A percentile compares a stretch with the other conserved stretches of the same genome.
These are phyloP conservation scores for Pterophyllum scalare DNA, from an alignment of 2,113 vertebrate species.

Conservation along the genomic window DNA sequence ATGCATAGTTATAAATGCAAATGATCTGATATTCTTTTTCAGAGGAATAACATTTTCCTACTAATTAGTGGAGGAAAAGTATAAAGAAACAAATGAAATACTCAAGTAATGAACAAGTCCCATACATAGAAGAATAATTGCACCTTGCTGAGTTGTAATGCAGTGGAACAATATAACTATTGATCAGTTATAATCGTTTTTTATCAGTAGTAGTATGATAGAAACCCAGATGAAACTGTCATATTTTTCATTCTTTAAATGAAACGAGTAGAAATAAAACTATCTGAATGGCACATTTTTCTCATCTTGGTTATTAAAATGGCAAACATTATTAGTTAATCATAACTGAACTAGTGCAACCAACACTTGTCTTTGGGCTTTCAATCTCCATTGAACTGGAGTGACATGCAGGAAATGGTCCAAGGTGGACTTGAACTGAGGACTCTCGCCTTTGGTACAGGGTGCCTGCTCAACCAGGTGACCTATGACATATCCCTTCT, in stretches of 20 bases:
- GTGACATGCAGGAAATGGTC: too few relatives aligned
- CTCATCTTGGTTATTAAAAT: background rate
- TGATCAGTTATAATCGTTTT: background rate
- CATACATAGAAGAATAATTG: background rate
- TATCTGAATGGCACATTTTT: too few relatives aligned
- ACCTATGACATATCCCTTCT: accelerated
- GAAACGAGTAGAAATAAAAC: background rate
- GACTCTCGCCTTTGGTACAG: background rate
- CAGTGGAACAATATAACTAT: accelerated
- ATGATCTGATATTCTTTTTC: background rate
- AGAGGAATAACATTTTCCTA: accelerated
- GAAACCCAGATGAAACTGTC: accelerated
- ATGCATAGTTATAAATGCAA: background rate
- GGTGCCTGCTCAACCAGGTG: background rate
- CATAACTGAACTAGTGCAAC: too few relatives aligned
- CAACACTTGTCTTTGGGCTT: too few relatives aligned
- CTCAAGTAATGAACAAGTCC: accelerated
- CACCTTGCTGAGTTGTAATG: background rate
- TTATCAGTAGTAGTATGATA: background rate
- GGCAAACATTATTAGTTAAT: too few relatives aligned
- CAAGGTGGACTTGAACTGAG: background rate
- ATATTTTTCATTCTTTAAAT: background rate
- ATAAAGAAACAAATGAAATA: background rate
- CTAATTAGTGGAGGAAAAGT: accelerated
- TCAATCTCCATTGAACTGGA: too few relatives aligned